These are phyloP conservation scores for Phoenoteleia sp. DNA, from an alignment of 2,888 invertebrate genomes.

Conservation along the genomic window DNA sequence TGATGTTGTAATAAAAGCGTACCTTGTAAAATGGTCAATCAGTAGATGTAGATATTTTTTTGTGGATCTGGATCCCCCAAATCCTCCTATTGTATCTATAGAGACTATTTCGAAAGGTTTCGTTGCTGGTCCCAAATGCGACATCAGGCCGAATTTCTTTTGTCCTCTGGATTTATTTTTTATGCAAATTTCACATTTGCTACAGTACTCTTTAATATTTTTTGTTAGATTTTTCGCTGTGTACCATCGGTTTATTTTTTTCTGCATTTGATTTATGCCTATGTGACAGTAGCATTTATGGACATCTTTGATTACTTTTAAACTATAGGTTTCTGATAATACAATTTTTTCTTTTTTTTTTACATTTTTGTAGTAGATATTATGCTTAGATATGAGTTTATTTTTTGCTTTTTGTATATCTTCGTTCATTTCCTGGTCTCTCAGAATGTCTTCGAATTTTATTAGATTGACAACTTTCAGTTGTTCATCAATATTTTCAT, in stretches of 20 bases:
- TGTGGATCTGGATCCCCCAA: slow-evolving; percentile 42
- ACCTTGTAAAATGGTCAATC: slow-evolving; percentile 27
- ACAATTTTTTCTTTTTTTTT: slow-evolving; percentile 69
- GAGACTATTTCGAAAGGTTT: slow-evolving; percentile 70
- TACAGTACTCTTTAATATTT: too few species aligned
- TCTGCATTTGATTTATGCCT: too few species aligned
- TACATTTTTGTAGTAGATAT: slow-evolving; percentile 55
- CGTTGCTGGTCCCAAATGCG: slow-evolving; percentile 70
- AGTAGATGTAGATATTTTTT: slow-evolving; percentile 29
- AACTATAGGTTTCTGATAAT: slow-evolving; percentile 70
- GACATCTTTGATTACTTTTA: too few species aligned
- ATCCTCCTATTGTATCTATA: slow-evolving; percentile 73
- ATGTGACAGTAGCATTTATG: too few species aligned
- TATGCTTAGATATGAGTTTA: slow-evolving; percentile 42
- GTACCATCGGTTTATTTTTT: too few species aligned
- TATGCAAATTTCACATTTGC: too few species aligned
- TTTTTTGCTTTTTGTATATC: slow-evolving; percentile 37
- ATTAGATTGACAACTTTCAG: not conserved
- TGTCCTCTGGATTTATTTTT: slow-evolving; percentile 71
- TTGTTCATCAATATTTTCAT: not conserved
- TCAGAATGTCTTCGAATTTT: not conserved
- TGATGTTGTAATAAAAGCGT: slow-evolving; percentile 11
- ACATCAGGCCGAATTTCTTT: slow-evolving; percentile 67
- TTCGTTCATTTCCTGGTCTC: not conserved
- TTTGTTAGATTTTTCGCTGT: too few species aligned